These are phyloP conservation scores for Phalloptychus januarius DNA, from an alignment of 2,797 vertebrate species.

Conservation along the genomic window DNA sequence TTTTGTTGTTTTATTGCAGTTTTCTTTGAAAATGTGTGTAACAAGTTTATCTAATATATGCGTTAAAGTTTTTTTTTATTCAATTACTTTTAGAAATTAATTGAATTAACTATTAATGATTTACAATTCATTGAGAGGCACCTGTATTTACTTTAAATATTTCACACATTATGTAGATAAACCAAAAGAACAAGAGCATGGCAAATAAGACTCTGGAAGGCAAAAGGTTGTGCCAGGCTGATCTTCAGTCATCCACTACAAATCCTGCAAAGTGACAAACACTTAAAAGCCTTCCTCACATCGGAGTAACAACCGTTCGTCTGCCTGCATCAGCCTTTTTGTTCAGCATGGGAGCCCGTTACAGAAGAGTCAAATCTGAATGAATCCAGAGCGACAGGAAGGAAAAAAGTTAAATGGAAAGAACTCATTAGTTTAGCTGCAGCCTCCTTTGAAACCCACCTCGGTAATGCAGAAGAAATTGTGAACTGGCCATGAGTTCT, in stretches of 20 bases:
- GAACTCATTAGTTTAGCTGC: constrained; percentile 66
- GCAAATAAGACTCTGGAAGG: constrained; percentile 32
- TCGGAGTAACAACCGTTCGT: constrained; percentile 66
- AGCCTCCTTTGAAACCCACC: constrained; percentile 44
- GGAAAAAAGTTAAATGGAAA: constrained; percentile 69
- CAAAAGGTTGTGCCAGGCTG: constrained; percentile 67
- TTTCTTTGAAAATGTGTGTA: not conserved
- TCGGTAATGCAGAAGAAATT: constrained; percentile 48
- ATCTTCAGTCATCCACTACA: constrained; percentile 65
- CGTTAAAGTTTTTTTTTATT: not conserved
- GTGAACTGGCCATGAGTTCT: constrained; percentile 66
- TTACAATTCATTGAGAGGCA: not conserved
- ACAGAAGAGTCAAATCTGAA: constrained; percentile 60
- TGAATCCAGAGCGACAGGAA: constrained; percentile 68
- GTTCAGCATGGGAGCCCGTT: constrained; percentile 54
- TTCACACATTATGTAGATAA: not conserved
- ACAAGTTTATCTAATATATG: not conserved
- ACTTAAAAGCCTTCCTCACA: constrained; percentile 65
- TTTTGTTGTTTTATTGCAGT: not conserved
- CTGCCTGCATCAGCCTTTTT: constrained; percentile 36
- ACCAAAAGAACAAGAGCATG: not conserved
- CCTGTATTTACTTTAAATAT: not conserved
- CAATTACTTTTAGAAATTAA: not conserved
- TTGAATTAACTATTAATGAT: not conserved
- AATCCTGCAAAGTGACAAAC: constrained; percentile 62